These are phyloP conservation scores for Parotocinclus haroldoi DNA, from an alignment of 2,797 vertebrate species.

Conservation along the genomic window DNA sequence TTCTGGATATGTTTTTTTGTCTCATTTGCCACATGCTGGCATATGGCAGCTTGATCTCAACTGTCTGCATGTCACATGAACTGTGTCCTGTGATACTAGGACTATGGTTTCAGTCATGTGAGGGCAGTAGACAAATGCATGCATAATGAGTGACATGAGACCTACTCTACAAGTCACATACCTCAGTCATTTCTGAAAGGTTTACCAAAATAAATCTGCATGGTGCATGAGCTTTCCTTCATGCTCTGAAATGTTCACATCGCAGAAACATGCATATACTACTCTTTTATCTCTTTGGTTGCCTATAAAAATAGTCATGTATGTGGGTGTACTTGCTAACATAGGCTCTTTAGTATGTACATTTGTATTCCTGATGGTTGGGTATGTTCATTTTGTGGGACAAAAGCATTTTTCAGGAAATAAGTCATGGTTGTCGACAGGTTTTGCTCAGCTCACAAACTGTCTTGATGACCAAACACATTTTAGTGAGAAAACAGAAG, in stretches of 20 bases:
- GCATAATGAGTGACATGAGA: not conserved
- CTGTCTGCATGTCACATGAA: conserved; percentile 12
- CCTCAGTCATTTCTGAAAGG: not conserved
- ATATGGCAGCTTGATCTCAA: not conserved
- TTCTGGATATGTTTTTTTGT: conserved; percentile 2
- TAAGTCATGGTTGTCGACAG: conserved; percentile 29
- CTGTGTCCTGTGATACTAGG: not conserved
- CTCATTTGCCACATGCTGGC: not conserved
- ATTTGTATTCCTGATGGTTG: conserved; percentile 30
- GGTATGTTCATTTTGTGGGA: conserved; percentile 4
- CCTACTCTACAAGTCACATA: not conserved
- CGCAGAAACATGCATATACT: no score
- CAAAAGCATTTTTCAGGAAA: conserved; percentile 37
- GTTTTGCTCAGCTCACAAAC: not conserved
- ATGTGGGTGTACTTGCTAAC: not conserved
- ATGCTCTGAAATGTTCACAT: no score
- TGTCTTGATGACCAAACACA: not conserved
- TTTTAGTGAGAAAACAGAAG: conserved; percentile 35
- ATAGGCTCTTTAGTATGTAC: conserved; percentile 3
- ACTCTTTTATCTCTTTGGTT: no score
- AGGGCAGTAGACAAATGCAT: conserved; percentile 19
- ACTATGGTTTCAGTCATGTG: conserved; percentile 23
- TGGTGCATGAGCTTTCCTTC: not conserved
- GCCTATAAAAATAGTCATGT: no score
- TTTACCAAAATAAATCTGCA: not conserved